Conservation (phyloP, 2,888 invertebrate genomes). For the Podabrus alpinus region DNA sequence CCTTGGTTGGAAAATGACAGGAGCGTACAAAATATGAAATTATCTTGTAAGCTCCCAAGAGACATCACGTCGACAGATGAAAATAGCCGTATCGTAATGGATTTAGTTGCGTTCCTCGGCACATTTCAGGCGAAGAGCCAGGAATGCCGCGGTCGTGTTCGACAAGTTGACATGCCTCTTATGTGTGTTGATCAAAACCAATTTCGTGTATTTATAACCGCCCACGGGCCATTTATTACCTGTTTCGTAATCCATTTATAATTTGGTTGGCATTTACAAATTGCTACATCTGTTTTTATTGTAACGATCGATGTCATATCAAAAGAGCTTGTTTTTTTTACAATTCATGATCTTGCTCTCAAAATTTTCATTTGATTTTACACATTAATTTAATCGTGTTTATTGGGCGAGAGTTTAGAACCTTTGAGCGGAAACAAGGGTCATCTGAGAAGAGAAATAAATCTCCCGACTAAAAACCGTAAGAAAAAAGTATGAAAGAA, state of each 20-base stretch:
- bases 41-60: conserved; percentile 24
- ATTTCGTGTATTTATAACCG: conserved; percentile 21
- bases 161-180: conserved; percentile 25
- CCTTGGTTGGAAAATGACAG: background rate
- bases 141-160: conserved; percentile 26
- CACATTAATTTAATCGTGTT: background rate
- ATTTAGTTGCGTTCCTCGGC: conserved; percentile 8
- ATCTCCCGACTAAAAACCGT: background rate
- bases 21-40: conserved; percentile 12
- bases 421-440: background rate
- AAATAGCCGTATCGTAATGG: conserved; percentile 25
- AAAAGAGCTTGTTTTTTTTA: background rate
- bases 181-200: conserved; percentile 23
- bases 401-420: background rate
- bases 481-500: too few species aligned
- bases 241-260: conserved; percentile 18
- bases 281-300: conserved; percentile 7
- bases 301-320: background rate
- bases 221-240: conserved; percentile 23
- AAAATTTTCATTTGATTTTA: background rate
- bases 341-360: background rate
- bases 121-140: conserved; percentile 21
- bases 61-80: conserved; percentile 25
- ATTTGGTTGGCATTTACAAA: conserved; percentile 7
- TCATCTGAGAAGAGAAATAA: background rate